Evolutionary conservation across 2,113 vertebrate genomes (phyloP).

Genomic region (Campylomormyrus numenius): DNA sequence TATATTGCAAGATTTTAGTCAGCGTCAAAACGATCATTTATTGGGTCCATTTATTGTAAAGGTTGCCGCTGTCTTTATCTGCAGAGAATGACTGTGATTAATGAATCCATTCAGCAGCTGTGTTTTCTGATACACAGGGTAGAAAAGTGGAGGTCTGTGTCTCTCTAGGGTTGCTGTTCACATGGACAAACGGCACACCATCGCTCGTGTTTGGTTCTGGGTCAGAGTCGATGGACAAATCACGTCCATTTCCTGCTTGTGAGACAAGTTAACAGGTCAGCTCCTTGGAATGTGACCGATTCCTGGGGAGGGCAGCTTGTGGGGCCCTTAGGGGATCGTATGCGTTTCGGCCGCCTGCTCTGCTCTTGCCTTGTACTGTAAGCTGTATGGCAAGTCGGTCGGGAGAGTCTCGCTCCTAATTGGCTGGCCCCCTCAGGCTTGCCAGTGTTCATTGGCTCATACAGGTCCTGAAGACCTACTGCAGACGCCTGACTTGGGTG

Average conservation of each 20-base stretch:
- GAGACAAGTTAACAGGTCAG: neutral
- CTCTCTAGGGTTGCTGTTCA: neutral
- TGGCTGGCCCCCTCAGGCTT: neutral
- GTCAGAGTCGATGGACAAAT: neutral
- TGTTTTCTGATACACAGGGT: neutral
- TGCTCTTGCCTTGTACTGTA: neutral
- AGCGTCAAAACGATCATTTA: neutral
- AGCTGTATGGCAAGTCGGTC: neutral
- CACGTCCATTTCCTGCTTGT: neutral
- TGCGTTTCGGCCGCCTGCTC: neutral
- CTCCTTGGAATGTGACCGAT: neutral
- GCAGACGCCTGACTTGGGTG: neutral
- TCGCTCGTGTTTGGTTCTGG: neutral
- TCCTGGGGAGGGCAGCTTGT: neutral
- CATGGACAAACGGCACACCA: neutral
- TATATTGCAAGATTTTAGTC: neutral
- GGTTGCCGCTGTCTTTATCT: neutral
- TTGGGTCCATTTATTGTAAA: neutral
- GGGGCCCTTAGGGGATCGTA: neutral
- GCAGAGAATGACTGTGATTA: neutral
- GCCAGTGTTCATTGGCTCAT: neutral
- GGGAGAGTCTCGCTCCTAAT: neutral
- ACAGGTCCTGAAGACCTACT: neutral
- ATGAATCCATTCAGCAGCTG: neutral
- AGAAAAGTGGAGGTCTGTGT: neutral